Conservation (phyloP, 2,888 invertebrate genomes). For the Netelia inedita region DNA sequence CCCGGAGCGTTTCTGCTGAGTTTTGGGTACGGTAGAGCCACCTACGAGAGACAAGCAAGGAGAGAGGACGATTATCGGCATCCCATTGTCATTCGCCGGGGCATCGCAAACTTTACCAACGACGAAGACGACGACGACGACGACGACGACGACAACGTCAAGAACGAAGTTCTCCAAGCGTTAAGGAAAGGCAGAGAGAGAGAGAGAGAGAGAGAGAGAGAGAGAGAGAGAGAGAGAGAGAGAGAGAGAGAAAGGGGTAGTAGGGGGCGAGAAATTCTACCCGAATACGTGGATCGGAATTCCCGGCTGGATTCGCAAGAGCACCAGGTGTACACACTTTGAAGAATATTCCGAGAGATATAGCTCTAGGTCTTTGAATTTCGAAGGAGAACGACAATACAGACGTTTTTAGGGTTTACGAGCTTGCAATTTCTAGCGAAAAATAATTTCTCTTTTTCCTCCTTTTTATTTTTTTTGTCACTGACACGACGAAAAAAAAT, state of each 20-base stretch:
- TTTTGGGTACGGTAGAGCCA: too few species aligned
- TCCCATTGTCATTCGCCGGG: slow-evolving; percentile 51
- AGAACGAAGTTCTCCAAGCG: slow-evolving; percentile 38
- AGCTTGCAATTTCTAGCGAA: too few species aligned
- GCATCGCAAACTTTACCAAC: slow-evolving; percentile 49
- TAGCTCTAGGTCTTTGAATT: neutral
- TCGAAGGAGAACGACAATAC: neutral
- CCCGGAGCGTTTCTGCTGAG: neutral
- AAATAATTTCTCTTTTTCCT: too few species aligned
- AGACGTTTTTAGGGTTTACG: too few species aligned
- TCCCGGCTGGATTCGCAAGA: slow-evolving; percentile 19
- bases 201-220: slow-evolving; percentile 6
- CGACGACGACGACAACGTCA: neutral
- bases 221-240: neutral
- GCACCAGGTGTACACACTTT: slow-evolving; percentile 32
- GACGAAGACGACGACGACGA: slow-evolving; percentile 27
- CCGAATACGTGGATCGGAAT: slow-evolving; percentile 37
- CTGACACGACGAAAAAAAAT: too few species aligned
- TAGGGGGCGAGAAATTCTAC: slow-evolving; percentile 39
- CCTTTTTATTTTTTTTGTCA: too few species aligned
- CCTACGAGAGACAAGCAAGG: slow-evolving; percentile 2
- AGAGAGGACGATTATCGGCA: slow-evolving; percentile 63
- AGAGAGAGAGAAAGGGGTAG: neutral
- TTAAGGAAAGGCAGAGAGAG: slow-evolving; percentile 16
- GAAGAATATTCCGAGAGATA: slow-evolving; percentile 8